These are phyloP conservation scores for Narcine bancroftii DNA, from an alignment of 2,113 vertebrate species.

Conservation along the genomic window DNA sequence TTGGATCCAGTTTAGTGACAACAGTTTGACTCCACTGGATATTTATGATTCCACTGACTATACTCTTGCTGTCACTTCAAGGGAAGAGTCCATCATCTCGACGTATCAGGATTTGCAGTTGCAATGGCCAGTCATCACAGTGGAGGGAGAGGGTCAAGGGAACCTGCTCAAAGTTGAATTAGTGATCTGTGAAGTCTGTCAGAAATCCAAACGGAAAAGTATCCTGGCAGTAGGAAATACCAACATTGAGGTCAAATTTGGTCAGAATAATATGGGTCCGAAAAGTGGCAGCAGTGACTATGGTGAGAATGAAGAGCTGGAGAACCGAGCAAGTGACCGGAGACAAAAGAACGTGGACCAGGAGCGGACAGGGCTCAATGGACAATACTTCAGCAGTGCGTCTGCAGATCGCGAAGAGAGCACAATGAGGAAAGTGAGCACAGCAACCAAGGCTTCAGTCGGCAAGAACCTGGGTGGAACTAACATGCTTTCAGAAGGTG, in stretches of 20 bases:
- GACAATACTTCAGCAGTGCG: conserved; percentile 59
- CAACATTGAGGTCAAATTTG: conserved; percentile 74
- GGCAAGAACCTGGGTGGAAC: conserved; percentile 53
- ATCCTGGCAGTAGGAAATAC: conserved; percentile 72
- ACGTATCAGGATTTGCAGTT: conserved; percentile 55
- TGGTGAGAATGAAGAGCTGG: conserved; percentile 56
- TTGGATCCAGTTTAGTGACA: conserved; percentile 94
- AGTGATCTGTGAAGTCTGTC: conserved; percentile 80
- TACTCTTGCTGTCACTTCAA: conserved; percentile 69
- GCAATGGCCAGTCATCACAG: conserved; percentile 69
- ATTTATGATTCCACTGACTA: conserved; percentile 79
- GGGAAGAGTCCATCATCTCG: conserved; percentile 71
- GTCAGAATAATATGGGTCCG: conserved; percentile 59
- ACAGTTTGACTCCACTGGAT: conserved; percentile 79
- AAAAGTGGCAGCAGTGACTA: conserved; percentile 53
- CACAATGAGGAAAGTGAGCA: conserved; percentile 52
- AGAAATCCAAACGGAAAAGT: conserved; percentile 86
- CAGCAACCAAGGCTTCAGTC: conserved; percentile 64
- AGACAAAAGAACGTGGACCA: conserved; percentile 59
- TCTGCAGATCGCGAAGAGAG: conserved; percentile 68
- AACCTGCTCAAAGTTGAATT: conserved; percentile 78
- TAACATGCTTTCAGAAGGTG: conserved; percentile 58
- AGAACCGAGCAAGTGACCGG: conserved; percentile 70
- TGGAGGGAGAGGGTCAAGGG: conserved; percentile 82
- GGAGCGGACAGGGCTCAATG: conserved; percentile 62